phyloP scores from a whole-genome alignment of 2,888 invertebrate genomes.

The Drosophila basisetae region DNA sequence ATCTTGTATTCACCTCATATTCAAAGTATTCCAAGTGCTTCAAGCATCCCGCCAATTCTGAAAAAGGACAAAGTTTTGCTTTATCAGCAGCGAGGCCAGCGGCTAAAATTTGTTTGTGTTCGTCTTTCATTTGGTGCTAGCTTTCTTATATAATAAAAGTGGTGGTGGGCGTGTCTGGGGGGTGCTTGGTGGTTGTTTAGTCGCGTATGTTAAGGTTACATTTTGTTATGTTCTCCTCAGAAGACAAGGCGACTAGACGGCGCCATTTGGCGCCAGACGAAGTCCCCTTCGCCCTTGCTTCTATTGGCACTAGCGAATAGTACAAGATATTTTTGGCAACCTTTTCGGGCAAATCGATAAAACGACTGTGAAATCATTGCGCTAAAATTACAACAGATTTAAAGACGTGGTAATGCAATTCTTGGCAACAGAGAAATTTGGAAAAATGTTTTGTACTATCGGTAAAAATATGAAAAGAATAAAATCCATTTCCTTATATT shows the following conservation, averaged over 20 bases:
- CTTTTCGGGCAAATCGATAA: slow-evolving; percentile 62
- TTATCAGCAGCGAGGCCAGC: slow-evolving; percentile 42
- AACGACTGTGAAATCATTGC: slow-evolving; percentile 51
- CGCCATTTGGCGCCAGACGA: slow-evolving; percentile 58
- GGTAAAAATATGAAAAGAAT: background rate
- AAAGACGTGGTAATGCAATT: slow-evolving; percentile 31
- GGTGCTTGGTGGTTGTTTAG: slow-evolving; percentile 14
- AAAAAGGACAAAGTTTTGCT: slow-evolving; percentile 44
- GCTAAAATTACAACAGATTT: slow-evolving; percentile 53
- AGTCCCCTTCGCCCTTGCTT: slow-evolving; percentile 9
- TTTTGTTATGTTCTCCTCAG: slow-evolving; percentile 51
- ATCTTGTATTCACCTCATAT: background rate
- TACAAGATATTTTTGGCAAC: slow-evolving; percentile 54
- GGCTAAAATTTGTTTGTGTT: slow-evolving; percentile 57
- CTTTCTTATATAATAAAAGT: slow-evolving; percentile 54
- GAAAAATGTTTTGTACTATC: background rate
- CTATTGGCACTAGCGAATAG: slow-evolving; percentile 16
- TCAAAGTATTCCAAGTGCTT: slow-evolving; percentile 28
- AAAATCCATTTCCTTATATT: background rate
- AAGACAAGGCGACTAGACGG: slow-evolving; percentile 67
- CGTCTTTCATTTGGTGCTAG: slow-evolving; percentile 34
- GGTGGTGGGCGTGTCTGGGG: slow-evolving; percentile 14
- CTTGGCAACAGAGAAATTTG: slow-evolving; percentile 2
- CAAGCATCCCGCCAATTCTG: slow-evolving; percentile 11
- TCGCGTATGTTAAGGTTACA: slow-evolving; percentile 74